Evolutionary conservation across 2,113 vertebrate genomes (phyloP).

Genomic region (Dicaeum eximium): DNA sequence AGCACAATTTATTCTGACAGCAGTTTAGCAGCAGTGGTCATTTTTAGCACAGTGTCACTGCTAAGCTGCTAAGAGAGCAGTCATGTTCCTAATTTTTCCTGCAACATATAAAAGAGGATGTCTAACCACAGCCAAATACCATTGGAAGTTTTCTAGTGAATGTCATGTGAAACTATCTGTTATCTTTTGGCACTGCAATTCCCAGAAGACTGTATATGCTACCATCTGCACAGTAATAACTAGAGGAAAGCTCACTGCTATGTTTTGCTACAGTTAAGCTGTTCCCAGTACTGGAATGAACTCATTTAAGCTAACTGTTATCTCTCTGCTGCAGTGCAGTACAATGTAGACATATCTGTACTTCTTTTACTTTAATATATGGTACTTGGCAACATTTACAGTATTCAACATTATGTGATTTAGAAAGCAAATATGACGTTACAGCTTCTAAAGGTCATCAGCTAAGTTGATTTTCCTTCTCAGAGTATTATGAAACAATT

Average conservation of each 20-base stretch:
- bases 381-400: conserved; percentile 20
- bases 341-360: conserved; percentile 17
- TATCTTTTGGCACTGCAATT: neutral
- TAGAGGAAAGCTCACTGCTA: neutral
- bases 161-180: conserved; percentile 26
- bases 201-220: neutral
- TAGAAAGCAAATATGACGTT: conserved; percentile 25
- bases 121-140: neutral
- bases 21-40: neutral
- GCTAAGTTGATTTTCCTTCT: conserved; percentile 16
- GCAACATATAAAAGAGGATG: neutral
- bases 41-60: neutral
- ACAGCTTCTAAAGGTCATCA: conserved; percentile 35
- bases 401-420: conserved; percentile 35
- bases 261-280: conserved; percentile 11
- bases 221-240: conserved; percentile 17
- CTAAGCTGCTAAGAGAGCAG: neutral
- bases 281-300: conserved; percentile 7
- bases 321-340: conserved; percentile 28
- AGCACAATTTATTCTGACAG: neutral
- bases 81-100: neutral
- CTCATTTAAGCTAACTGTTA: conserved; percentile 32
- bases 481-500: conserved; percentile 10
- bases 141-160: conserved; percentile 10
- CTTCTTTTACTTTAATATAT: conserved; percentile 33